Conservation (phyloP, 2,113 vertebrate genomes). For the Pardalotus punctatus region DNA sequence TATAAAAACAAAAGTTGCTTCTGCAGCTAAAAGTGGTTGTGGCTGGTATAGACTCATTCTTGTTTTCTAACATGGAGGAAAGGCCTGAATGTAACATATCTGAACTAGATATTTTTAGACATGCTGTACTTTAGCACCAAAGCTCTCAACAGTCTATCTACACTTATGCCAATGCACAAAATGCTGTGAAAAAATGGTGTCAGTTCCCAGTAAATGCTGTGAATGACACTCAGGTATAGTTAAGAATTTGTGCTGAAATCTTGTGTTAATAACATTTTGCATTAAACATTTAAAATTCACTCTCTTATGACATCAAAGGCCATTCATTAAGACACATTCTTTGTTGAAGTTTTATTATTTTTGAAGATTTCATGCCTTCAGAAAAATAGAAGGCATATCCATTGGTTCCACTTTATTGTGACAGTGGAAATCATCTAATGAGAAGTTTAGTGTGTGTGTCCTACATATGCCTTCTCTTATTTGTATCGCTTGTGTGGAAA, state of each 20-base stretch:
- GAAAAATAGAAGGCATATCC: background rate
- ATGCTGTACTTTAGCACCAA: background rate
- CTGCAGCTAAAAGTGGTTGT: background rate
- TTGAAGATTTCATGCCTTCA: background rate
- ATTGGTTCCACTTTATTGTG: background rate
- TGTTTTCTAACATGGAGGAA: background rate
- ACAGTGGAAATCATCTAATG: background rate
- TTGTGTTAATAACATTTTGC: background rate
- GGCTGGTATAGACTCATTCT: background rate
- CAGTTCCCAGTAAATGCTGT: background rate
- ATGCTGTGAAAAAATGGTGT: background rate
- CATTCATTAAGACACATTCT: background rate
- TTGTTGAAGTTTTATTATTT: background rate
- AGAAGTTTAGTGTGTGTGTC: background rate
- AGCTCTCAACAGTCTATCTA: background rate
- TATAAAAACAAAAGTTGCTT: background rate
- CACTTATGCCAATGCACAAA: background rate
- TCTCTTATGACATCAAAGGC: background rate
- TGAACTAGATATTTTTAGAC: background rate
- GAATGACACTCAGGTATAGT: background rate
- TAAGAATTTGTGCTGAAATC: background rate
- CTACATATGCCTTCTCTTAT: background rate
- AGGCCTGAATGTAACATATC: background rate
- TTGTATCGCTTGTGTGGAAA: background rate
- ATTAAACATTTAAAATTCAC: background rate